Base-by-base conservation (phyloP, 2,113 vertebrate species). In the Laticauda laticaudata region DNA sequence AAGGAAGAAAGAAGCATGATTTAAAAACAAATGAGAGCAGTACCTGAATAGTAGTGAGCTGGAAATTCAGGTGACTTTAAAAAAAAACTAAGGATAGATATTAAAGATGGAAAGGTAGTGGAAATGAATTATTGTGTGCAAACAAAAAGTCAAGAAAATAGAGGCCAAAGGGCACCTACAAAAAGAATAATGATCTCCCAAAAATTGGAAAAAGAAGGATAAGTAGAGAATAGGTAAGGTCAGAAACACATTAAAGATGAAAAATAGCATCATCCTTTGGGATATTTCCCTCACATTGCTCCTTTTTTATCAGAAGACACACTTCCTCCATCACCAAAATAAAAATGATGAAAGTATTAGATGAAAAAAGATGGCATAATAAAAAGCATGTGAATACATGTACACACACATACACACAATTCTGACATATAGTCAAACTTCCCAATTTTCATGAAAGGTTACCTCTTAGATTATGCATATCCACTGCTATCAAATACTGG, bases 401-500 rank as follows among this genome's bases (percentile, higher is more conserved):
- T 85, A 51, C 8, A 86, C 39, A 92, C 53, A 81, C 61, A 92
- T 55, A 57, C 51, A 64, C 29, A 81, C 26, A 81, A 57, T 24
- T 87, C 89, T 95, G 93, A 91, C 94, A 95, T 95, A 96, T 96
- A 97, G 95, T 94, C 95, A 92, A 95, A 91, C 91, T 96, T 96
- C 94, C 90, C 93, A 93, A 86, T 94, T 86, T 87, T 95, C 96
- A 94, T 93, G 81, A 94, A 96, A 96, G 95, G 95, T 97, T 97
- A 97, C 96, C 96, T 97, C 3, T 93, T 90, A 0, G 57, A 90
- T 95, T 95, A 92, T 94, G 95, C 94, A 21, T 97, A 96, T 97
- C 97, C 96, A 86, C 94, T 95, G 94, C 93, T 97, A 95, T 96
- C 96, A 96, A 96, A 96, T 96, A 95, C 95, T 95, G 95, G 93